These are phyloP conservation scores for Drosophila lini DNA, from an alignment of 1,140 invertebrate genomes.

Conservation along the genomic window DNA sequence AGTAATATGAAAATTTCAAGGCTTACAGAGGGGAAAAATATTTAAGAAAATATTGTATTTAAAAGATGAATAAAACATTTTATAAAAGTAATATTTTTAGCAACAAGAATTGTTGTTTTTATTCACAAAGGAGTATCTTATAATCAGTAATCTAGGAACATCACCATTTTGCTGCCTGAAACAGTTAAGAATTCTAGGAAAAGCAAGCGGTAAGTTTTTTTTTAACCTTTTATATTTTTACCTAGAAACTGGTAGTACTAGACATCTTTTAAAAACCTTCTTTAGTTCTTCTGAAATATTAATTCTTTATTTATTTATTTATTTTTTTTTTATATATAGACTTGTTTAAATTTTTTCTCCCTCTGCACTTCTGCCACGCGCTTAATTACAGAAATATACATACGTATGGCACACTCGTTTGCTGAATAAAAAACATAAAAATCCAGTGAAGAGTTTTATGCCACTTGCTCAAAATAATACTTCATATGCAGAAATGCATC, in stretches of 20 bases:
- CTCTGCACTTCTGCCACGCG: constrained; percentile 25
- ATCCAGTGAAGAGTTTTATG: constrained; percentile 16
- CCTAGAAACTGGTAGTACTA: background rate
- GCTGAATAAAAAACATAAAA: constrained; percentile 22
- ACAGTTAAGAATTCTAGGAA: too few species aligned
- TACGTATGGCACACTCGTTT: constrained; percentile 1
- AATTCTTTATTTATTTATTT: background rate
- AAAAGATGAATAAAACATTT: background rate
- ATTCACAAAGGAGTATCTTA: too few species aligned
- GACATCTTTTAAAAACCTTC: background rate
- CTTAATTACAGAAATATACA: constrained; percentile 30
- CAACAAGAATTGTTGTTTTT: too few species aligned
- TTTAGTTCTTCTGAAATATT: too few species aligned
- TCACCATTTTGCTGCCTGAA: too few species aligned
- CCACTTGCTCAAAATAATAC: constrained; percentile 53
- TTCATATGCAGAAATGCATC: constrained; percentile 47
- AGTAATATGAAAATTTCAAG: background rate
- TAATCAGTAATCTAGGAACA: too few species aligned
- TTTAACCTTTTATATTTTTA: too few species aligned
- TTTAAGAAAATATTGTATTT: background rate
- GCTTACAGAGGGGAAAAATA: background rate
- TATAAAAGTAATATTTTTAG: too few species aligned
- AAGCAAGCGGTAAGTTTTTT: too few species aligned
- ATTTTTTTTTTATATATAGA: background rate
- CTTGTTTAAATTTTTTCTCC: background rate